Percentiles rank a stretch among this genome's conserved stretches.
Evolutionary conservation across 2,113 vertebrate species (phyloP).

Genomic region (Australoheros scitulus): DNA sequence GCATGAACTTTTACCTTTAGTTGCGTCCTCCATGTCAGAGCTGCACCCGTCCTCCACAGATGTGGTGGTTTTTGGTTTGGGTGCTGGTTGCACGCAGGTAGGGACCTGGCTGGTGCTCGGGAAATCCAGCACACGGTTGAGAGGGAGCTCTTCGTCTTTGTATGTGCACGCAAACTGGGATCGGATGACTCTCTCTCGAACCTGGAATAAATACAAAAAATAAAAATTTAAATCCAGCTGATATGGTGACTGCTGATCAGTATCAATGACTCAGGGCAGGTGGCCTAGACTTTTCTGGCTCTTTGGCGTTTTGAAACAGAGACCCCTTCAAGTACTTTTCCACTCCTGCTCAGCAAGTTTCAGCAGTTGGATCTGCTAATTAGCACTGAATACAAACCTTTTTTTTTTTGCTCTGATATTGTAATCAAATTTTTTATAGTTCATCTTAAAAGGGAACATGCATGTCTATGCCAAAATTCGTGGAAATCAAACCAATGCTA

Average conservation of each 20-base stretch:
- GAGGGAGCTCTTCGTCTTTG: constrained; percentile 77
- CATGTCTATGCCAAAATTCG: background rate
- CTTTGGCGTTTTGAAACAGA: background rate
- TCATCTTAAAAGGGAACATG: background rate
- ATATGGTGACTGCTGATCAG: constrained; percentile 1
- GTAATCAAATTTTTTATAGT: background rate
- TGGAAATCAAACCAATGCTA: background rate
- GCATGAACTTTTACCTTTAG: constrained; percentile 49
- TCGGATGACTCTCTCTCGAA: constrained; percentile 80
- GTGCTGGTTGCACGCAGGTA: constrained; percentile 67
- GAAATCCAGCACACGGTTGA: constrained; percentile 77
- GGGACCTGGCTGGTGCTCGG: constrained; percentile 69
- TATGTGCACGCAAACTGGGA: constrained; percentile 98
- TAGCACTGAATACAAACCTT: background rate
- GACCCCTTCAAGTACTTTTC: background rate
- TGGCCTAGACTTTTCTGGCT: background rate
- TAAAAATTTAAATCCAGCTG: background rate
- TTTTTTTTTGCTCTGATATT: background rate
- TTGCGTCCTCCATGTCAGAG: background rate
- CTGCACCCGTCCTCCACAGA: constrained; percentile 8
- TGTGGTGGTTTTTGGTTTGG: constrained; percentile 51
- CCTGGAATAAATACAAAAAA: constrained; percentile 69
- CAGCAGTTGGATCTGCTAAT: background rate
- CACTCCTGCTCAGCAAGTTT: background rate
- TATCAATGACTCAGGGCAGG: background rate